Percentiles rank a stretch among this genome's conserved stretches.
Conservation (phyloP, 2,797 vertebrate species). For the Potorous gilbertii region DNA sequence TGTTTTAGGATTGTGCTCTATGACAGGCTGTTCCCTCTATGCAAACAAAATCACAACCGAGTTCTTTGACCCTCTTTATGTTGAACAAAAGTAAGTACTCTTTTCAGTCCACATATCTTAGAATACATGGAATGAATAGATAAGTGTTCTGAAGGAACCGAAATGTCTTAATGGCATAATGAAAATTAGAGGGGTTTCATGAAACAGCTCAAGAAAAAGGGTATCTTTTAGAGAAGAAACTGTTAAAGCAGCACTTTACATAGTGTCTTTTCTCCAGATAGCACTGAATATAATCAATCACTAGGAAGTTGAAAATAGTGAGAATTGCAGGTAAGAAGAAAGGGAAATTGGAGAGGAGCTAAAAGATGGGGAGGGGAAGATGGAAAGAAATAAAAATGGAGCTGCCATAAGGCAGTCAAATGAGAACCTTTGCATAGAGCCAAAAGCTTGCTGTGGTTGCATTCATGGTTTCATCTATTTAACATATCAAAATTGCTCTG, state of each 20-base stretch:
- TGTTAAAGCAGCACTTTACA: background rate
- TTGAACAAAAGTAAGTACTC: constrained; percentile 95
- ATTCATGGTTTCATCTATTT: background rate
- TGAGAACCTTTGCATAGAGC: background rate
- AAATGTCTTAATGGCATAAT: background rate
- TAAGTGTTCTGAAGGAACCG: background rate
- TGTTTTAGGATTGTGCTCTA: constrained; percentile 92
- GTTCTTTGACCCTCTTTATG: constrained; percentile 94
- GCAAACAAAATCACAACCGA: constrained; percentile 96
- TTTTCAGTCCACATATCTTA: constrained; percentile 63
- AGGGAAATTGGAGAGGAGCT: constrained; percentile 6
- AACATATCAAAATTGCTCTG: background rate
- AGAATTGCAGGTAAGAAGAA: background rate
- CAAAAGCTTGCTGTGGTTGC: background rate
- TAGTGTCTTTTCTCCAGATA: background rate
- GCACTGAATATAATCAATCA: constrained; percentile 1
- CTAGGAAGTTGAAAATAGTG: background rate
- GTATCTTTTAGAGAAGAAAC: background rate
- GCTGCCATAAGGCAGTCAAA: background rate
- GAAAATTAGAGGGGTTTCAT: constrained; percentile 4
- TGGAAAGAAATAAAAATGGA: background rate
- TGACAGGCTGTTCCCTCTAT: constrained; percentile 95
- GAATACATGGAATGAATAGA: background rate
- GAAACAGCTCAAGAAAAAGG: background rate
- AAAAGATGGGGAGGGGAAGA: background rate